Percentiles rank a stretch among this genome's conserved stretches.
Conservation (phyloP, 2,888 invertebrate species). For the Cephus rjabovi region DNA sequence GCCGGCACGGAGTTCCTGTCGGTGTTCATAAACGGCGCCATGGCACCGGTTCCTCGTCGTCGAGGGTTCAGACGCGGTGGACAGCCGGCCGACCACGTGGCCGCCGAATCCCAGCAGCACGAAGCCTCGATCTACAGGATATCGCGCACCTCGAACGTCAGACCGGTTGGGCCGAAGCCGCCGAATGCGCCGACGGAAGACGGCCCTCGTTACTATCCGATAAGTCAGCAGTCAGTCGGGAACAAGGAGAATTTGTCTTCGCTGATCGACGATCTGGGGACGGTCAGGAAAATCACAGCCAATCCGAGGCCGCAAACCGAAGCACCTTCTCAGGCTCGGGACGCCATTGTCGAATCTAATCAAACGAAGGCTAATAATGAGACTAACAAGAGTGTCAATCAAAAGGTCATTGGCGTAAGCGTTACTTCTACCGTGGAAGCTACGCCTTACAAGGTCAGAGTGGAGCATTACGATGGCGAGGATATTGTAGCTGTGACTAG, state of each 20-base stretch:
- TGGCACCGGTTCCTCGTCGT: slow-evolving; percentile 55
- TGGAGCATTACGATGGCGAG: slow-evolving; percentile 56
- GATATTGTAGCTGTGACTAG: slow-evolving; percentile 41
- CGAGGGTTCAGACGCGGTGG: slow-evolving; percentile 41
- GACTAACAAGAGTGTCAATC: slow-evolving; percentile 26
- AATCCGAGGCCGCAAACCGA: slow-evolving; percentile 33
- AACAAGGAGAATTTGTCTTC: slow-evolving; percentile 49
- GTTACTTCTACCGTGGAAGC: slow-evolving; percentile 74
- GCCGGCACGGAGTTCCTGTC: slow-evolving; percentile 67
- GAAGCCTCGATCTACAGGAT: slow-evolving; percentile 63
- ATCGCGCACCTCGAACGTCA: slow-evolving; percentile 56
- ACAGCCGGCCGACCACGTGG: slow-evolving; percentile 47
- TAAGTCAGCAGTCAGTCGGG: slow-evolving; percentile 50
- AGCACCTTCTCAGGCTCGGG: background rate
- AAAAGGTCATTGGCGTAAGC: slow-evolving; percentile 68
- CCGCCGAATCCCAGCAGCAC: slow-evolving; percentile 58
- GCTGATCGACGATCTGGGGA: slow-evolving; percentile 51
- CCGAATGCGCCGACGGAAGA: slow-evolving; percentile 39
- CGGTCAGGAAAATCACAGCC: slow-evolving; percentile 39
- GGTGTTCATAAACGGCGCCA: slow-evolving; percentile 66
- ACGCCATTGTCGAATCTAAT: no score
- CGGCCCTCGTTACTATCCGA: slow-evolving; percentile 54
- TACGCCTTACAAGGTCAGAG: slow-evolving; percentile 67
- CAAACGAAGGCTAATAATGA: background rate
- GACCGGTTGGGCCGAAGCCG: slow-evolving; percentile 22